Evolutionary conservation across 2,113 vertebrate species (phyloP), one percentile per base, ranked within the genome.

Genomic region (Saccopteryx bilineata): DNA sequence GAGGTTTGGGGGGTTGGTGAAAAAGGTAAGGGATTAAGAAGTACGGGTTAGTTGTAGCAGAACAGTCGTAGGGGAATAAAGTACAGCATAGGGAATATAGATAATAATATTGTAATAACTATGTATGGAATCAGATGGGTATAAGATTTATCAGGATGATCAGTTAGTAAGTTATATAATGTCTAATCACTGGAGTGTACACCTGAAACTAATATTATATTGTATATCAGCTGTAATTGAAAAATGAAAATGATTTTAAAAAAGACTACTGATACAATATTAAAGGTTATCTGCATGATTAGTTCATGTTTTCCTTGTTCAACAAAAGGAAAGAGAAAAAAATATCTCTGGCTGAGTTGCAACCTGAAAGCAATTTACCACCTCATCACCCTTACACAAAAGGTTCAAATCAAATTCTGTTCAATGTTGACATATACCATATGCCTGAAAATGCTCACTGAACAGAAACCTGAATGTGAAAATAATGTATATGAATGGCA

Each of bases 351-450:
- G 79, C 75, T 93, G 83, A 91, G 69, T 89, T 93, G 31, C 24
- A 89, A 78, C 21, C 69, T 80, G 28, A 58, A 94, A 91, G 81
- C 63, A 68, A 94, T 91, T 97, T 87, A 93, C 78, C 23, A 97
- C 56, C 26, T 97, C 76, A 93, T 97, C 87, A 88, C 61, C 69
- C 84, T 96, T 92, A 92, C 95, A 95, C 83, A 87, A 89, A 94
- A 96, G 65, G 69, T 92, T 97, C 83, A 84, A 52, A 95, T 93
- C 60, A 92, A 83, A 92, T 8, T 90, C 46, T 72, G 15, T 60
- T 95, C 61, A 21, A 54, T 87, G 65, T 89, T 96, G 65, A 89
- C 86, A 90, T 68, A 72, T 15, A 84, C 54, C 39, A 72, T 81
- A 90, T 94, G 92, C 48, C 24, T 86, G 65, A 85, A 89, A 89